Evolutionary conservation across 2,888 invertebrate genomes (phyloP), one percentile per base, ranked within the genome.

Genomic region (Imbricaverruca yamaguchii): DNA sequence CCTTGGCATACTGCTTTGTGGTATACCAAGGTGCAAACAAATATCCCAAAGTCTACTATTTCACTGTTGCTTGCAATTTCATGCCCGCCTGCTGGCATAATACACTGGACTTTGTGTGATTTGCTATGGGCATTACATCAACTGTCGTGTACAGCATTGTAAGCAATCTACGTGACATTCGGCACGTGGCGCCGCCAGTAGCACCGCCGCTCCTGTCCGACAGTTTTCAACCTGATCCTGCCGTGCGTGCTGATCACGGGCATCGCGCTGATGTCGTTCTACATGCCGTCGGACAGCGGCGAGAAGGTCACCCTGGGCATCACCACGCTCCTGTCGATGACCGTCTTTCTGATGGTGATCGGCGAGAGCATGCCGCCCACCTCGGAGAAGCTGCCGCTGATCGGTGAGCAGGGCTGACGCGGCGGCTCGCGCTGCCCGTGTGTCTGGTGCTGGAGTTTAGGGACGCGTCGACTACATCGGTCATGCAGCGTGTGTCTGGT

Each of bases 281-380:
- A 89, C 85, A 89, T 90, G 87, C 90, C 90, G 39, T 88, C 89
- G 18, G 90, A 90, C 85, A 89, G 89, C 1, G 90, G 89, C 21
- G 88, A 88, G 84, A 88, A 88, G 83, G 86, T 86, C 8, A 88
- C 88, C 2, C 84, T 90, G 86, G 89, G 89, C 80, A 89, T 90
- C 81, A 90, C 89, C 18, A 89, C 89, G 7, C 86, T 90, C 39
- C 87, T 90, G 61, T 89, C 89, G n/a, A 89, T 90, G 88, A 89
- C 89, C 61, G 90, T 90, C 25, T 90, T 90, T 84, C 86, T 90
- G 83, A 89, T 89, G 89, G 86, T 90, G 21, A 90, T 90, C 61
- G 89, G 89, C 1, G 90, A 90, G 84, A 89, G 88, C 82, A 90
- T 90, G 87, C 90, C 90, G 6, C 90, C 90, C 1, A 90, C 89